A percentile compares a stretch with the other conserved stretches of the same genome.
phyloP scores from a whole-genome alignment of 2,113 vertebrate genomes.

The Myotis yumanensis region DNA sequence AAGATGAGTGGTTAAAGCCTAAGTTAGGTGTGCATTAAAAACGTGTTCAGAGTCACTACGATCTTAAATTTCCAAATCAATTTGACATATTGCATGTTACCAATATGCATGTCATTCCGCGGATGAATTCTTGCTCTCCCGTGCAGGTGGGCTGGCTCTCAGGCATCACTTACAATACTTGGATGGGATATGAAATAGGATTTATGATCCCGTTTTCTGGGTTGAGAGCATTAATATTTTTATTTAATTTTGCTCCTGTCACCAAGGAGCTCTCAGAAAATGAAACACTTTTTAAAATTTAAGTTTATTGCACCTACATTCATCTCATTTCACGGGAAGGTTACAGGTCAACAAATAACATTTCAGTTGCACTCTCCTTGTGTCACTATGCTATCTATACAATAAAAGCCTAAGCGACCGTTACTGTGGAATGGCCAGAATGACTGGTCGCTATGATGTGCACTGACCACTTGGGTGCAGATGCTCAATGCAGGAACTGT shows the following conservation, averaged over 20 bases:
- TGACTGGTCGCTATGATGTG: too few relatives aligned
- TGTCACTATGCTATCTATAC: background rate
- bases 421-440: too few relatives aligned
- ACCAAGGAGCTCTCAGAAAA: conserved; percentile 27
- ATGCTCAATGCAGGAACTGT: too few relatives aligned
- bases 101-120: background rate
- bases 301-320: conserved; percentile 36
- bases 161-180: background rate
- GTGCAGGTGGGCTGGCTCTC: background rate
- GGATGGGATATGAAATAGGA: background rate
- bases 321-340: conserved; percentile 32
- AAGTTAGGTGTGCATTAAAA: background rate
- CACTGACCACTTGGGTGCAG: too few relatives aligned
- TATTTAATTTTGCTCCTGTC: conserved; percentile 58
- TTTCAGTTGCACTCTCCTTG: background rate
- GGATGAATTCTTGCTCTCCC: background rate
- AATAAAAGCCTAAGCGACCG: too few relatives aligned
- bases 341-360: conserved; percentile 50
- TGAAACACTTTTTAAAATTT: conserved; percentile 45
- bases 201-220: conserved; percentile 33
- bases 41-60: background rate
- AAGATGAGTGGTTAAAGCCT: background rate
- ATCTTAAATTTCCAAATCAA: background rate
- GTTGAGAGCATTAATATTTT: conserved; percentile 42
- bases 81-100: background rate